Conservation (phyloP, 37 sponge, comb jelly and placozoan genomes). For the Axinella damicornis region DNA sequence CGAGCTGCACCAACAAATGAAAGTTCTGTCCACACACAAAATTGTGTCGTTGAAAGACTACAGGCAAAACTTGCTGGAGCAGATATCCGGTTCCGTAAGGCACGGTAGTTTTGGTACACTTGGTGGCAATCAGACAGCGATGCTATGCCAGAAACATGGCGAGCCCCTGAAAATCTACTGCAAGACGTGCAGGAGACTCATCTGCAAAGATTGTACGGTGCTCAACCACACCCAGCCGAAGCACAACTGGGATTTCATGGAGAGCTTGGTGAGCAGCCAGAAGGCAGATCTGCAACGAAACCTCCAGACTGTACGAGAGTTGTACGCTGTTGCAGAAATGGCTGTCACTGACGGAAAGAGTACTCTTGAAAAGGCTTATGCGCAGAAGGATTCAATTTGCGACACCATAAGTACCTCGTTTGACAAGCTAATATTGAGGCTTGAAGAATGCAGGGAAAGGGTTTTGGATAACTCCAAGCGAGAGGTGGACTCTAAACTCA, state of each 20-base stretch:
- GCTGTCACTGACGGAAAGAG: neutral
- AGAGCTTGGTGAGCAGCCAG: neutral
- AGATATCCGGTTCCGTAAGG: neutral
- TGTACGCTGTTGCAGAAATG: neutral
- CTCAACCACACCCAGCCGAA: slow-evolving; percentile 12
- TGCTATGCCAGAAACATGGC: slow-evolving; percentile 15
- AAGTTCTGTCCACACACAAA: slow-evolving; percentile 1
- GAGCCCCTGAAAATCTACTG: slow-evolving; percentile 44
- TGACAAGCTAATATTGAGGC: neutral
- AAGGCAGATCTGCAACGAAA: neutral
- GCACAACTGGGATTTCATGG: neutral
- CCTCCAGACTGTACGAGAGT: neutral
- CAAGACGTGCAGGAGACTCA: slow-evolving; percentile 13
- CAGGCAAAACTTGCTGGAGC: neutral
- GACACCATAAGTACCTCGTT: neutral
- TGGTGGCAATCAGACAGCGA: neutral
- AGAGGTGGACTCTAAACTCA: neutral
- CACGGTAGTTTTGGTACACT: neutral
- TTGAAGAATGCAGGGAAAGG: neutral
- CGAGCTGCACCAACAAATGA: slow-evolving; percentile 3
- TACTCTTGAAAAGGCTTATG: neutral
- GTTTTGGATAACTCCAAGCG: neutral
- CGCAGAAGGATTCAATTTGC: neutral
- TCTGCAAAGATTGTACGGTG: slow-evolving; percentile 43
- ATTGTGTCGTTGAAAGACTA: neutral